phyloP scores from a whole-genome alignment of 2,888 invertebrate species.

The Ctena decussata region DNA sequence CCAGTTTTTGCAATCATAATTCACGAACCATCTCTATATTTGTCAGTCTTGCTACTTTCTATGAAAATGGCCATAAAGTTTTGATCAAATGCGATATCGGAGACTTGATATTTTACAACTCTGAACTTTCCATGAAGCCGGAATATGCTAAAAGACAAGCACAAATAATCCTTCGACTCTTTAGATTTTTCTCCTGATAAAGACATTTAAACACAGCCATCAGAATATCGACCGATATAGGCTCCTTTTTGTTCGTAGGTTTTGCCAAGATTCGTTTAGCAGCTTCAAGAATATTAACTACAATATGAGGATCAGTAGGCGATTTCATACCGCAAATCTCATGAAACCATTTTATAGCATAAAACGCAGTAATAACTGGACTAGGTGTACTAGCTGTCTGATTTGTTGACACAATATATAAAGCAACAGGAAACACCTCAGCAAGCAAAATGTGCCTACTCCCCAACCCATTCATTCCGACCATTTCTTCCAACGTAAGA shows the following conservation, averaged over 20 bases:
- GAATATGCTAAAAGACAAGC: slow-evolving; percentile 32
- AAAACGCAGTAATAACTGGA: slow-evolving; percentile 48
- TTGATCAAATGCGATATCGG: slow-evolving; percentile 3
- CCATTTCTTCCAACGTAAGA: slow-evolving; percentile 46
- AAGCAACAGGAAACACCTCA: slow-evolving; percentile 41
- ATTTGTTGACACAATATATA: slow-evolving; percentile 41
- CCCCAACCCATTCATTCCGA: slow-evolving; percentile 22
- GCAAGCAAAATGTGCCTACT: slow-evolving; percentile 42
- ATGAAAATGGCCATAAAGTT: slow-evolving; percentile 16
- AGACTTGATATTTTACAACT: slow-evolving; percentile 20
- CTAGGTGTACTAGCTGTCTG: slow-evolving; percentile 35
- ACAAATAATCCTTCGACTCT: slow-evolving; percentile 31
- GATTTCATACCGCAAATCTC: slow-evolving; percentile 24
- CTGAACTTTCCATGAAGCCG: slow-evolving; percentile 35
- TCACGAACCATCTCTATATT: slow-evolving; percentile 28
- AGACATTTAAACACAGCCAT: slow-evolving; percentile 7
- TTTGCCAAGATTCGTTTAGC: slow-evolving; percentile 31
- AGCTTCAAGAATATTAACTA: slow-evolving; percentile 32
- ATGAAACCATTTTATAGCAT: slow-evolving; percentile 52
- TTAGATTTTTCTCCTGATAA: slow-evolving; percentile 21
- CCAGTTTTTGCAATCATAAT: slow-evolving; percentile 21
- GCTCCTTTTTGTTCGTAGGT: slow-evolving; percentile 36
- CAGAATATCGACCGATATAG: slow-evolving; percentile 19
- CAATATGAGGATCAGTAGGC: slow-evolving; percentile 42
- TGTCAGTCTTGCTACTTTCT: slow-evolving; percentile 33